A percentile compares a stretch with the other conserved stretches of the same genome.
phyloP scores from a whole-genome alignment of 1,140 invertebrate genomes.

The Musca domestica region DNA sequence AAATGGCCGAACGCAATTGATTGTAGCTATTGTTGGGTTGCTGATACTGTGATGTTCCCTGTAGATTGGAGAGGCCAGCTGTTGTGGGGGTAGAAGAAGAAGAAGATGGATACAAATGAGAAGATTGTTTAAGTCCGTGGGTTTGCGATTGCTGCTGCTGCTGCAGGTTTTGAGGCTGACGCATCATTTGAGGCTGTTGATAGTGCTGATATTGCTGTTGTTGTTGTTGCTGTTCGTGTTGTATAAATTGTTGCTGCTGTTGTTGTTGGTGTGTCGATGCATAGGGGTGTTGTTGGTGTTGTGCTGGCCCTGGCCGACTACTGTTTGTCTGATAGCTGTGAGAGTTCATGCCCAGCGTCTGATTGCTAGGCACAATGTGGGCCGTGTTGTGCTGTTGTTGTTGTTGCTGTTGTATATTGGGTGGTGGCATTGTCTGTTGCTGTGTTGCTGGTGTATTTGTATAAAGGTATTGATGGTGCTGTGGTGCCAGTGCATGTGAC shows the following conservation, averaged over 20 bases:
- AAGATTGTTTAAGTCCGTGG: constrained; percentile 54
- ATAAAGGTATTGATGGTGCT: constrained; percentile 40
- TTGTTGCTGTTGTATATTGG: constrained; percentile 38
- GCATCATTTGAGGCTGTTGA: constrained; percentile 36
- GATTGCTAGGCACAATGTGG: constrained; percentile 43
- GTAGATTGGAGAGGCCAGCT: constrained; percentile 31
- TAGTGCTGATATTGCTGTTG: constrained; percentile 34
- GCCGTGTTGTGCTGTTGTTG: constrained; percentile 52
- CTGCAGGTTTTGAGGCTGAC: constrained; percentile 40
- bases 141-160: constrained; percentile 32
- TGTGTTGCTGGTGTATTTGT: constrained; percentile 49
- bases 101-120: constrained; percentile 50
- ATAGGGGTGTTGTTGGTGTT: constrained; percentile 34
- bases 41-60: constrained; percentile 33
- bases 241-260: constrained; percentile 45
- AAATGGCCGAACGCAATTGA: constrained; percentile 47
- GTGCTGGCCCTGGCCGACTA: constrained; percentile 33
- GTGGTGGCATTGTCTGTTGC: constrained; percentile 35
- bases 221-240: constrained; percentile 32
- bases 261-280: constrained; percentile 42
- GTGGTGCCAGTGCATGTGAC: constrained; percentile 28
- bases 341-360: background rate
- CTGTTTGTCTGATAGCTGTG: constrained; percentile 7
- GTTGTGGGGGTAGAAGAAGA: background rate
- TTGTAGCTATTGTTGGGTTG: constrained; percentile 45